Evolutionary conservation across 2,888 invertebrate genomes (phyloP), one percentile per base, ranked within the genome.

Genomic region (Hermaeophaga mercurialis): DNA sequence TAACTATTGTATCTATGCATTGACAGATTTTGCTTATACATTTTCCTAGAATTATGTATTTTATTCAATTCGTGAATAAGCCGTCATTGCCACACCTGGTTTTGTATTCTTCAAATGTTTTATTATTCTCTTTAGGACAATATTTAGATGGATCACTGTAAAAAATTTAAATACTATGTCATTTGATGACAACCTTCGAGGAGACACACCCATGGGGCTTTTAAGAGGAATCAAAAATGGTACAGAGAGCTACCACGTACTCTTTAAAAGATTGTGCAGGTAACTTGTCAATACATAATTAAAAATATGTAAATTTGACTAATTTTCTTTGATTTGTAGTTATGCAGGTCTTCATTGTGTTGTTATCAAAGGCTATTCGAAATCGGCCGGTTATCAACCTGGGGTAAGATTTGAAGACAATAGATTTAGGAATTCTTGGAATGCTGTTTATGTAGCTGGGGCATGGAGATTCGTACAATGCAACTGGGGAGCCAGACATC

Each of bases 391-490:
- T 45, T 98, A 98, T 79, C 95, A 96, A 75, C 97, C 98, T 0
- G 97, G 97, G 1, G 92, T 95, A 0, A 84, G 90, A 62, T 95
- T 94, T 74, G 94, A 94, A 72, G 94, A 95, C 80, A 94, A 91
- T 73, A 82, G 96, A 38, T 99, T 98, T 83, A 83, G 97, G 17
- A 99, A 99, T 81, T 96, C 97, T 1, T 99, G 98, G 98, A 99
- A 99, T 78, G 97, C 97, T 0, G 96, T 97, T 5, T 96, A 91
- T 77, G 94, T 99, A n/a, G 97, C 98, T 0, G 96, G 96, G 1
- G 94, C 96, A 3, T 99, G 98, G 98, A 86, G 98, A 61, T 96
- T 99, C 75, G 97, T 99, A 1, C 98, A 99, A 79, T 98, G 97
- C 77, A 99, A 99, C 80, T 99, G 98, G 98, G 98, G 98, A 3